phyloP scores from a whole-genome alignment of 2,113 vertebrate genomes.

The Fregata magnificens region DNA sequence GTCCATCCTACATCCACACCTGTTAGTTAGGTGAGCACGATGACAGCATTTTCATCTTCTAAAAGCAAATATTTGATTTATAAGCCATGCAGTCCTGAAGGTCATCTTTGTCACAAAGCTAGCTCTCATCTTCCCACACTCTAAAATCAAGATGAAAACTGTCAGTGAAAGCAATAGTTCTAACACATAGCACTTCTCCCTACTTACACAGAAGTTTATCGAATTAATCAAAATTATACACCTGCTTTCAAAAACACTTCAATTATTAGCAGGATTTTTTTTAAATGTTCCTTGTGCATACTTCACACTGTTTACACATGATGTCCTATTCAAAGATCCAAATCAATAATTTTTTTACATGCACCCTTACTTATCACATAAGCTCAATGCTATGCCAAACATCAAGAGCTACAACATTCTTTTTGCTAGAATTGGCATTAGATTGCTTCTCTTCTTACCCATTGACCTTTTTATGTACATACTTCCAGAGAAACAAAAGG shows the following conservation, averaged over 20 bases:
- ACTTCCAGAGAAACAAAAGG: neutral
- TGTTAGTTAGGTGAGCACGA: neutral
- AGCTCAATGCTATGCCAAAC: neutral
- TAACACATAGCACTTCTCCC: neutral
- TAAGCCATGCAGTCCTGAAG: neutral
- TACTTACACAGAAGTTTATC: neutral
- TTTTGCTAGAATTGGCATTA: neutral
- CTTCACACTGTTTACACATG: neutral
- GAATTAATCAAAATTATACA: neutral
- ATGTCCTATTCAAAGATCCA: neutral
- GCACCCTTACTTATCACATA: accelerated
- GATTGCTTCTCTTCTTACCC: neutral
- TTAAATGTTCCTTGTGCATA: neutral
- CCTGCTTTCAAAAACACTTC: neutral
- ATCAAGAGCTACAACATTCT: neutral
- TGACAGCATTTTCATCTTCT: neutral
- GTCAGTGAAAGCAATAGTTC: neutral
- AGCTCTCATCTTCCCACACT: neutral
- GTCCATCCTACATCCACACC: neutral
- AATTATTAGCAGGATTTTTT: neutral
- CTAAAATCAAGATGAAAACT: neutral
- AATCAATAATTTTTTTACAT: neutral
- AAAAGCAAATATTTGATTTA: neutral
- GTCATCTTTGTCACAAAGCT: neutral
- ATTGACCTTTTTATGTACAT: neutral